Percentiles rank a stretch among this genome's conserved stretches.
These are phyloP conservation scores for Danaus plexippus DNA, from an alignment of 1,140 invertebrate species.

Conservation along the genomic window DNA sequence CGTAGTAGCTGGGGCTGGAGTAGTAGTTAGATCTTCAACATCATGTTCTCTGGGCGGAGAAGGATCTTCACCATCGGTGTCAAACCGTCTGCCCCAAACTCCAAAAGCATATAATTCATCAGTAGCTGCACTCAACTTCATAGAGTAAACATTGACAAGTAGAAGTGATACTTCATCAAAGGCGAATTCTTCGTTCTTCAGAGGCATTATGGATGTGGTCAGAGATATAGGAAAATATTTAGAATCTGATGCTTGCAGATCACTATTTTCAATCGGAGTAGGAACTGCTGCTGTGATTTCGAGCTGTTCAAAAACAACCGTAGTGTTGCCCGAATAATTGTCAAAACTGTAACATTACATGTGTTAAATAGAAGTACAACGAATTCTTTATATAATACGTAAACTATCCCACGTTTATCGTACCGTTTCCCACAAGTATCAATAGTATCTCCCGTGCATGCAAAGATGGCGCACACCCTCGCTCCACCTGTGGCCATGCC, in stretches of 20 bases:
- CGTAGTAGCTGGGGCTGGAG: not conserved
- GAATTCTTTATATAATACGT: too few species aligned
- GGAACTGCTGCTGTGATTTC: constrained; percentile 39
- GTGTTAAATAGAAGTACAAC: too few species aligned
- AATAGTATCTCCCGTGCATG: constrained; percentile 42
- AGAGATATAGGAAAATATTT: constrained; percentile 48
- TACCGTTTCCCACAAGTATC: constrained; percentile 43
- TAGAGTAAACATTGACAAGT: constrained; percentile 17
- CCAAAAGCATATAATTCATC: constrained; percentile 45
- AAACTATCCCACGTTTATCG: too few species aligned
- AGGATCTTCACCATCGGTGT: constrained; percentile 32
- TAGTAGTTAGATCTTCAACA: not conserved
- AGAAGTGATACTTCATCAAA: constrained; percentile 20
- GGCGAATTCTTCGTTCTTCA: constrained; percentile 34
- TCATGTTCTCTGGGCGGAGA: constrained; percentile 23
- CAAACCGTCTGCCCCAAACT: constrained; percentile 51
- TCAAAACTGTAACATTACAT: constrained; percentile 36
- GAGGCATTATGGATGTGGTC: constrained; percentile 47
- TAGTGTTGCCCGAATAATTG: constrained; percentile 32
- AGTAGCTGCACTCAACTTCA: constrained; percentile 25
- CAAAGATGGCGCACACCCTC: constrained; percentile 37
- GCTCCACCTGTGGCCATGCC: constrained; percentile 40
- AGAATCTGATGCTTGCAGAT: constrained; percentile 32
- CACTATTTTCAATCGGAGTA: constrained; percentile 25
- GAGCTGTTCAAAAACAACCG: constrained; percentile 44